These are phyloP conservation scores for Cyclina sinensis DNA, from an alignment of 1,140 invertebrate species.

Conservation along the genomic window DNA sequence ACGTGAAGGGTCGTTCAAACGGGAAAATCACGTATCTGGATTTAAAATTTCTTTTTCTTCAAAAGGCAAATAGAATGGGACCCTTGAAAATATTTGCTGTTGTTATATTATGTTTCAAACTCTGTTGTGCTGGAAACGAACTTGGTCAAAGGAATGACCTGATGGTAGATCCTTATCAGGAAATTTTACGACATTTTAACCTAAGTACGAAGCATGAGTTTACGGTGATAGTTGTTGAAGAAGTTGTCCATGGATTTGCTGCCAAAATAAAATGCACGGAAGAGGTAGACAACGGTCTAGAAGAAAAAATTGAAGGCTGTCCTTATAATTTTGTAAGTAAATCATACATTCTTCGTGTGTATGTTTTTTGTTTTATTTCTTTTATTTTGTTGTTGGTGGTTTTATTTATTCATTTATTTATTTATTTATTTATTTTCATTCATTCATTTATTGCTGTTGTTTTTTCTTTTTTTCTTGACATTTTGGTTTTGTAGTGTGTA, in stretches of 20 bases:
- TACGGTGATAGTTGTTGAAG: background rate
- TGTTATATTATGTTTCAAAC: background rate
- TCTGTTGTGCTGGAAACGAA: background rate
- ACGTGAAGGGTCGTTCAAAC: background rate
- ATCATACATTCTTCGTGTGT: too few relatives aligned
- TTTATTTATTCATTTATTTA: too few relatives aligned
- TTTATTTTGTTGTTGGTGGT: too few relatives aligned
- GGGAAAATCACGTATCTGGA: background rate
- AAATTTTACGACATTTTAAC: constrained; percentile 3
- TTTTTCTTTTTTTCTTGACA: too few relatives aligned
- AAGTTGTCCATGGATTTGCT: constrained; percentile 8
- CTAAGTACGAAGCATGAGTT: background rate
- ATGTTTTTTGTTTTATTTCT: too few relatives aligned
- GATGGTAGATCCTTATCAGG: constrained; percentile 16
- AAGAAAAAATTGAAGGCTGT: background rate
- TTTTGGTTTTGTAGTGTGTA: too few relatives aligned
- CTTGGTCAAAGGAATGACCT: background rate
- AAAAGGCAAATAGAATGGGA: background rate
- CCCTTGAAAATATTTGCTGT: background rate
- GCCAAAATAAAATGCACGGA: background rate
- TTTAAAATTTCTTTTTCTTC: background rate
- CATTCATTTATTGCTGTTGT: too few relatives aligned
- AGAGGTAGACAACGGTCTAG: background rate
- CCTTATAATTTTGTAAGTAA: constrained; percentile 21
- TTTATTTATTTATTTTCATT: too few relatives aligned